These are phyloP conservation scores for Threskiornis aethiopicus DNA, from an alignment of 2,797 vertebrate genomes.

Conservation along the genomic window DNA sequence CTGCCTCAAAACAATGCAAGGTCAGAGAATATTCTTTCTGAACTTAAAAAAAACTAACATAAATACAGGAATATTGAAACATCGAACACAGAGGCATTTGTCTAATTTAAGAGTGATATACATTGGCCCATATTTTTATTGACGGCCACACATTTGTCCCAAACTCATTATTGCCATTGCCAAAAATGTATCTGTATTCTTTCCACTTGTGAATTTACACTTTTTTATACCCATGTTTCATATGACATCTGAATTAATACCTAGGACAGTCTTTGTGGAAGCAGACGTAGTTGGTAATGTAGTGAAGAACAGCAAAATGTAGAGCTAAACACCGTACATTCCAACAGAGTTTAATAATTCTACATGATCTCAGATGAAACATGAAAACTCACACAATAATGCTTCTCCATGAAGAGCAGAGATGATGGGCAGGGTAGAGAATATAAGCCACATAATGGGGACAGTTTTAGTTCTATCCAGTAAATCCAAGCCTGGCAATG, in stretches of 20 bases:
- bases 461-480: background rate
- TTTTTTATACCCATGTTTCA: background rate
- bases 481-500: constrained; percentile 10
- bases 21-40: background rate
- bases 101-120: background rate
- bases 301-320: background rate
- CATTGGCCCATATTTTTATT: background rate
- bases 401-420: background rate
- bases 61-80: background rate
- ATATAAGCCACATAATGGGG: background rate
- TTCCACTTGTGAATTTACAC: background rate
- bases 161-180: background rate
- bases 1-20: background rate
- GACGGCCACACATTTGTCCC: background rate
- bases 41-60: background rate
- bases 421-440: background rate
- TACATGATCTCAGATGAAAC: background rate
- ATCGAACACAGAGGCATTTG: background rate
- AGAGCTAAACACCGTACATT: background rate
- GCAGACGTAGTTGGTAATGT: background rate
- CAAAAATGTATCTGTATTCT: background rate
- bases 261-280: background rate
- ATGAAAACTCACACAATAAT: background rate
- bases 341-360: background rate
- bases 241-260: background rate